A percentile compares a stretch with the other conserved stretches of the same genome.
These are phyloP conservation scores for Candoia aspera DNA, from an alignment of 2,113 vertebrate species.

Conservation along the genomic window DNA sequence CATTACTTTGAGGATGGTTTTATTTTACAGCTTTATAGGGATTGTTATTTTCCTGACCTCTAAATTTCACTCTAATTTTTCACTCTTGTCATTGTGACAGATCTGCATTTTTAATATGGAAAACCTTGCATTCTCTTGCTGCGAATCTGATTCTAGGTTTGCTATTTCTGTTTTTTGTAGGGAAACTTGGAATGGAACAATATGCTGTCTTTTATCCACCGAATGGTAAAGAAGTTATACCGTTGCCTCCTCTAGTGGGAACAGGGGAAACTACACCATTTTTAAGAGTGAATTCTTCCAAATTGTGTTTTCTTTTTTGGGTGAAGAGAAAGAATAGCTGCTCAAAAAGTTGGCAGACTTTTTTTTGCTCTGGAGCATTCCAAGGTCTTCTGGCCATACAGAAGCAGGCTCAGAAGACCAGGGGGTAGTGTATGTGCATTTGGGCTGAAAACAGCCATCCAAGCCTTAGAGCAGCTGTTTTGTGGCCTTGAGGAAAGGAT, in stretches of 20 bases:
- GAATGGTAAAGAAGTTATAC: conserved; percentile 83
- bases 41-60: not conserved
- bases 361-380: not conserved
- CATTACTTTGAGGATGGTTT: not conserved
- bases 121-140: not conserved
- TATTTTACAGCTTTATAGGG: not conserved
- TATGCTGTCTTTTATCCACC: conserved; percentile 94
- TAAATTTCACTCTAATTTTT: not conserved
- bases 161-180: conserved; percentile 62
- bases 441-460: too few species aligned
- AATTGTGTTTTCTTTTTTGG: conserved; percentile 1
- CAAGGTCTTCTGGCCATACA: not conserved
- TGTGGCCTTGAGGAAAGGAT: too few species aligned
- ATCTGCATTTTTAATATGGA: not conserved
- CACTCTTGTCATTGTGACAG: not conserved
- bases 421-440: too few species aligned
- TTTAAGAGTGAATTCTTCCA: not conserved
- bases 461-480: too few species aligned
- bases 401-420: not conserved
- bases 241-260: conserved; percentile 74
- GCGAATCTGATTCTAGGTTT: not conserved
- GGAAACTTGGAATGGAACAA: conserved; percentile 86
- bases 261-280: conserved; percentile 53
- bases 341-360: not conserved
- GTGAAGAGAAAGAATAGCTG: not conserved